These are phyloP conservation scores for Lumbricus terrestris DNA, from an alignment of 2,888 invertebrate genomes.

Conservation along the genomic window DNA sequence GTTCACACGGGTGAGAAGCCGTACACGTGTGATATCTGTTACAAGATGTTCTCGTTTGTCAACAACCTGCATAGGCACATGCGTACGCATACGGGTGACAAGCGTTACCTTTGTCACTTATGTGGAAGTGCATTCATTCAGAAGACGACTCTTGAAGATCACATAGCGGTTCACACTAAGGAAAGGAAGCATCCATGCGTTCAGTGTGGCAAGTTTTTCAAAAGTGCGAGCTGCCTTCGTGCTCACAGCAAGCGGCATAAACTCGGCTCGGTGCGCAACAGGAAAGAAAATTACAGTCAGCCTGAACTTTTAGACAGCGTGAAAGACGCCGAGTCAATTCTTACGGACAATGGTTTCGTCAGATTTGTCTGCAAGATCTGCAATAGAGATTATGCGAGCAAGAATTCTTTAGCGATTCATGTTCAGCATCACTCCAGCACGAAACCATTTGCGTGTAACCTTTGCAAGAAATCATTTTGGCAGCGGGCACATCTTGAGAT, in stretches of 20 bases:
- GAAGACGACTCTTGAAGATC: neutral
- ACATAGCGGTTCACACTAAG: slow-evolving; percentile 18
- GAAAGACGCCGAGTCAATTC: neutral
- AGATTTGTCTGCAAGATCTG: slow-evolving; percentile 12
- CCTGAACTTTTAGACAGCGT: neutral
- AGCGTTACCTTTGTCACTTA: slow-evolving; percentile 12
- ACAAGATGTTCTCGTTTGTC: slow-evolving; percentile 27
- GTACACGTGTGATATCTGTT: slow-evolving; percentile 22
- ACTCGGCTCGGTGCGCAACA: neutral
- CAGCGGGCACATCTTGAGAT: neutral
- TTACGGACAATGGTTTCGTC: neutral
- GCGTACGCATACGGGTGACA: slow-evolving; percentile 31
- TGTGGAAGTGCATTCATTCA: slow-evolving; percentile 16
- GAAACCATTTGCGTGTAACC: neutral
- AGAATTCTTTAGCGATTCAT: neutral
- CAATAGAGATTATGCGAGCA: neutral
- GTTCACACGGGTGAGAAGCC: slow-evolving; percentile 30
- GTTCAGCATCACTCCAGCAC: neutral
- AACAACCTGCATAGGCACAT: slow-evolving; percentile 24
- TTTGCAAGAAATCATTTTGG: neutral
- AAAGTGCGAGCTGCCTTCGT: slow-evolving; percentile 15
- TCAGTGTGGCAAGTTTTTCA: slow-evolving; percentile 14
- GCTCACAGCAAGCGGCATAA: slow-evolving; percentile 13
- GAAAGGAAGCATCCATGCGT: slow-evolving; percentile 9
- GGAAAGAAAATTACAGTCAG: neutral